phyloP scores from a whole-genome alignment of 1,140 invertebrate species.

The Penaeus japonicus region DNA sequence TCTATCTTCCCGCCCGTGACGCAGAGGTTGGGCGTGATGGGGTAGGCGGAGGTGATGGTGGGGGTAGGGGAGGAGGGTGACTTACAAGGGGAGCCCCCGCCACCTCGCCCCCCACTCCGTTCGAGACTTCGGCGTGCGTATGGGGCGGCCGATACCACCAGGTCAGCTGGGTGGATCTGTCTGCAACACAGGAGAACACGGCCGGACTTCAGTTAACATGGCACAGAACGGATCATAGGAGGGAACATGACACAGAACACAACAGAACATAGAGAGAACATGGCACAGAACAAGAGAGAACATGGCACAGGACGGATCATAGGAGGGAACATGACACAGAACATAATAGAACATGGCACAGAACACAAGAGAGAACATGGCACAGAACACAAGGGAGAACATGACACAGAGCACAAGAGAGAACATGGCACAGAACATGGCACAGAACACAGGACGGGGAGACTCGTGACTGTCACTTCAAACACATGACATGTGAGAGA shows the following conservation, averaged over 20 bases:
- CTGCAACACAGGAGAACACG: constrained; percentile 29
- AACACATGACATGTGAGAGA: no score
- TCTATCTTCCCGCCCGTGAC: constrained; percentile 51
- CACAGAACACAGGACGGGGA: no score
- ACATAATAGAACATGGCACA: no score
- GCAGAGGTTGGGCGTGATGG: constrained; percentile 48
- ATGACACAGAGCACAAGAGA: no score
- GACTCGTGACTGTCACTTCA: no score
- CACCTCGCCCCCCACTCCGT: background rate
- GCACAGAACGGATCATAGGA: background rate
- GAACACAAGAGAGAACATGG: no score
- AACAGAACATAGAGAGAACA: background rate
- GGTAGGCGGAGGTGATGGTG: constrained; percentile 43
- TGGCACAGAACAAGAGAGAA: background rate
- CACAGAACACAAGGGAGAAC: no score
- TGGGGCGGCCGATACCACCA: constrained; percentile 18
- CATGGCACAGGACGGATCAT: background rate
- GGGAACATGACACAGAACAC: no score
- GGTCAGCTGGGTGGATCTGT: constrained; percentile 50
- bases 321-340: background rate
- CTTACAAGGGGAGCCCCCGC: constrained; percentile 1
- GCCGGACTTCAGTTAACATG: background rate
- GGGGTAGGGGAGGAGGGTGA: constrained; percentile 8
- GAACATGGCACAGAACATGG: no score
- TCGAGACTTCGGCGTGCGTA: constrained; percentile 51